These are phyloP conservation scores for Drosophila phalerata DNA, from an alignment of 2,888 invertebrate genomes.

Conservation along the genomic window DNA sequence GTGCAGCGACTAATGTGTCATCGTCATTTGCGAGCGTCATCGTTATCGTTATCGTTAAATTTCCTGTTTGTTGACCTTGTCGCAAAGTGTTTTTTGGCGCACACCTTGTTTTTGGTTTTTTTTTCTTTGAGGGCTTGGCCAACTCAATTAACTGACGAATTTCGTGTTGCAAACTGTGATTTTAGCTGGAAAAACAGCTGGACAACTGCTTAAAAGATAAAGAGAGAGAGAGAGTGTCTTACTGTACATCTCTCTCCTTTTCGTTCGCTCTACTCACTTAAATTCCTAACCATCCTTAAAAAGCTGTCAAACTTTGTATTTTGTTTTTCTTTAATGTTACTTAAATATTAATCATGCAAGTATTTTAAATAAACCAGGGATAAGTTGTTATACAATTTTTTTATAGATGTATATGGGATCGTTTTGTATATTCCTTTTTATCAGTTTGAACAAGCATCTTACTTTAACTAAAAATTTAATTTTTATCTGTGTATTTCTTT, in stretches of 20 bases:
- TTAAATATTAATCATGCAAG: no score
- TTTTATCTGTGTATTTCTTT: neutral
- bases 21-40: slow-evolving; percentile 2
- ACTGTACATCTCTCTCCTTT: neutral
- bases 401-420: neutral
- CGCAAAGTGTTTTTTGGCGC: slow-evolving; percentile 21
- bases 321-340: no score
- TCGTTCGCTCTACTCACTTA: neutral
- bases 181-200: slow-evolving; percentile 16
- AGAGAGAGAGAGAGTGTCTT: neutral
- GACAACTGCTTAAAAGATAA: slow-evolving; percentile 10
- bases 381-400: no score
- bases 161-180: slow-evolving; percentile 14
- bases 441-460: neutral
- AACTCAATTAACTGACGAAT: slow-evolving; percentile 7
- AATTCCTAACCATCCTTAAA: neutral
- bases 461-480: no score
- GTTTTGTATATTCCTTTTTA: neutral
- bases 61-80: slow-evolving; percentile 19
- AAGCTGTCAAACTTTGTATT: no score
- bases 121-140: slow-evolving; percentile 3
- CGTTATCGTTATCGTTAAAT: slow-evolving; percentile 10
- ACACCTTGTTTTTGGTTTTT: slow-evolving; percentile 12
- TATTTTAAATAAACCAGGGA: no score
- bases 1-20: slow-evolving; percentile 25